These are phyloP conservation scores for Aegotheles bennettii DNA, from an alignment of 2,113 vertebrate species.

Conservation along the genomic window DNA sequence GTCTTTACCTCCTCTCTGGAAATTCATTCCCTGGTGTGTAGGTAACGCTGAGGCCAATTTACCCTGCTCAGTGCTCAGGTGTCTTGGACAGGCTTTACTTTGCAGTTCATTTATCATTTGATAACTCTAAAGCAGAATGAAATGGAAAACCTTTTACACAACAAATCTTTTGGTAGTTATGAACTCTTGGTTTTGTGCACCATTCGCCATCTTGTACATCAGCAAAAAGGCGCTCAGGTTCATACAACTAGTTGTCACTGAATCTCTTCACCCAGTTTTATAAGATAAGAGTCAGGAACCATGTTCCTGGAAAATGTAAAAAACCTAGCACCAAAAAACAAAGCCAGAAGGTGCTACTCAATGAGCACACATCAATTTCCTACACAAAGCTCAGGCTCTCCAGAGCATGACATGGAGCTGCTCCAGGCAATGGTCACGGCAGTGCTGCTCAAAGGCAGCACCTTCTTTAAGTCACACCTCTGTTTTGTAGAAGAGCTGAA, in stretches of 20 bases:
- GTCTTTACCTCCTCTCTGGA: background rate
- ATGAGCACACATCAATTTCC: background rate
- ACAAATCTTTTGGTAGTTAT: background rate
- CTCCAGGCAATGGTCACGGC: background rate
- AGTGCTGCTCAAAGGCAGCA: background rate
- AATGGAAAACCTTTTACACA: background rate
- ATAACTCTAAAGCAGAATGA: background rate
- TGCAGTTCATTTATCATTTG: background rate
- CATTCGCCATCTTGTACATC: background rate
- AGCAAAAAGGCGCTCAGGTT: background rate
- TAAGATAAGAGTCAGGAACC: background rate
- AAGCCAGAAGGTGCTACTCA: background rate
- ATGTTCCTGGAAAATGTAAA: background rate
- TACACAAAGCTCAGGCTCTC: fast-evolving
- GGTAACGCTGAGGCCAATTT: background rate
- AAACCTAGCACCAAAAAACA: background rate
- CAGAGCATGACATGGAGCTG: background rate
- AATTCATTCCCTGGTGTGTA: background rate
- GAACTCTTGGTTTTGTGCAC: background rate
- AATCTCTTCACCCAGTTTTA: background rate
- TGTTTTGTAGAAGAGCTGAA: background rate
- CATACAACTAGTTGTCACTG: background rate
- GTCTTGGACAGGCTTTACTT: background rate
- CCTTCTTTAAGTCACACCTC: background rate
- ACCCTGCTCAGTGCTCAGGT: background rate